Base-by-base conservation (phyloP, 2,888 invertebrate genomes). In the Ceraclea dissimilis region DNA sequence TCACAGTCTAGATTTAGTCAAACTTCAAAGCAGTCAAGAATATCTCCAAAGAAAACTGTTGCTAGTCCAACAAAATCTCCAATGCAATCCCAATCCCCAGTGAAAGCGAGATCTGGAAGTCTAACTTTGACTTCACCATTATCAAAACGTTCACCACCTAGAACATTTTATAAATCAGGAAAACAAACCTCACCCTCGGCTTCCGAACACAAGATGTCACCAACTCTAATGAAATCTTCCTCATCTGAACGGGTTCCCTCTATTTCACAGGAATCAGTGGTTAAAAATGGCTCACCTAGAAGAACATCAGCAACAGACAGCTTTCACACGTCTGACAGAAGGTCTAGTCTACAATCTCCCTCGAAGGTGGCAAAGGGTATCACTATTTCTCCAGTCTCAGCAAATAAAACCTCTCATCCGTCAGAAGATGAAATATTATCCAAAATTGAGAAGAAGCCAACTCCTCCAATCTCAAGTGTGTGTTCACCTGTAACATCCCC, bases 261-360 rank as follows among this genome's bases (percentile, higher is more conserved):
- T 18, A 6, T 13, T 17, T 22, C 18, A 18, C 47, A 18, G 6
- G 20, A 47, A 19, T 18, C 19, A n/a, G 2, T 6, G 2, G 18
- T 18, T 13, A 39, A 39, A 39, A 39, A 39, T 39, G 16, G 16
- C 13, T 39, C 13, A 39, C 13, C 39, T 5, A 39, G 39, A 39
- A 39, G 16, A 39, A n/a, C 39, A n/a, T 39, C 39, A 39, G n/a
- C 13, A 39, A 4, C 39, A 39, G 39, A 39, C 13, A 39, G 8
- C 4, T n/a, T n/a, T n/a, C 4, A 4, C 13, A 5, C 4, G 16
- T 26, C 10, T n/a, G 20, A 47, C 5, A 18, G 47, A 51, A 46
- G 17, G 46, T 33, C 39, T 20, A 20, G 58, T 55, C 68, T 67
- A 13, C 64, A 73, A 20, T 22, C 49, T 49, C 18, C 51, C 17